phyloP scores from a whole-genome alignment of 2,888 invertebrate species.

The Clistopyga incitator region DNA sequence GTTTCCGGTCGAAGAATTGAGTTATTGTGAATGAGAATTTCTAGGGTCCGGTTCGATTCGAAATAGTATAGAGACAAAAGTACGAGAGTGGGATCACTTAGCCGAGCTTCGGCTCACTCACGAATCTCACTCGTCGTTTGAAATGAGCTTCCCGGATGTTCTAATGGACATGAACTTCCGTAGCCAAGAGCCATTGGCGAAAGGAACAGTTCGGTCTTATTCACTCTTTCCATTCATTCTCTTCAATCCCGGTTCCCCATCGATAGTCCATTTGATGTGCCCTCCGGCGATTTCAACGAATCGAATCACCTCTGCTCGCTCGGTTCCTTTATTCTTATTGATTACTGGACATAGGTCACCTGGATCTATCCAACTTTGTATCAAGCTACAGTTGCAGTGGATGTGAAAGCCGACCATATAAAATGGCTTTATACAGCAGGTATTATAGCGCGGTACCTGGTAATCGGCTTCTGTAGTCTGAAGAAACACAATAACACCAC shows the following conservation, averaged over 20 bases:
- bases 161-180: constrained; percentile 56
- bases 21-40: constrained; percentile 15
- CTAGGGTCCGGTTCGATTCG: background rate
- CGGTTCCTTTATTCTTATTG: constrained; percentile 45
- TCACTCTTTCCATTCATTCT: constrained; percentile 35
- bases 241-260: background rate
- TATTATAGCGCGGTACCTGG: background rate
- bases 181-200: constrained; percentile 31
- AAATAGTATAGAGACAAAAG: background rate
- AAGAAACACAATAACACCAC: constrained; percentile 56
- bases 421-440: constrained; percentile 4
- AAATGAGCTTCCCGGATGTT: constrained; percentile 50
- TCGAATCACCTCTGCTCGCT: constrained; percentile 53
- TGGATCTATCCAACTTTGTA: background rate
- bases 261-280: constrained; percentile 12
- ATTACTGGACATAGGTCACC: constrained; percentile 39
- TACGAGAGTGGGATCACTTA: background rate
- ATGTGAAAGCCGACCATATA: constrained; percentile 1
- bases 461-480: constrained; percentile 33
- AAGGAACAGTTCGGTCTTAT: background rate
- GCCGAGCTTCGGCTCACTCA: background rate
- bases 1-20: constrained; percentile 38
- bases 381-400: background rate
- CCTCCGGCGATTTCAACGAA: constrained; percentile 15
- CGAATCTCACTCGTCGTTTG: constrained; percentile 34